phyloP scores from a whole-genome alignment of 2,113 vertebrate genomes.

The Urocitellus parryii region DNA sequence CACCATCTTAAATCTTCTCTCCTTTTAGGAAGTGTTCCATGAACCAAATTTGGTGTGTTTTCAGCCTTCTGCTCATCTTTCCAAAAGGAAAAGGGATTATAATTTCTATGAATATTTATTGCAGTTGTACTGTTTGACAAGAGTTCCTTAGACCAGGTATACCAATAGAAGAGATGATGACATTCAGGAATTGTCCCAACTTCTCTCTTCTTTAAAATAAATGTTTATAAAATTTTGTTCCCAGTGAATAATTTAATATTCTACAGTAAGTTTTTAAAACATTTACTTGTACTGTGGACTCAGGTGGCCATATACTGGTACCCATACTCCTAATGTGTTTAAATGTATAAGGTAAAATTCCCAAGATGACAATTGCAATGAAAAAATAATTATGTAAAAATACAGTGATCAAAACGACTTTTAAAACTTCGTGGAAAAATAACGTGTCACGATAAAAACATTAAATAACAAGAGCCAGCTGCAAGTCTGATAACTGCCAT shows the following conservation, averaged over 20 bases:
- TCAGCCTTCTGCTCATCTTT: not conserved
- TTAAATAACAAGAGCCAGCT: not conserved
- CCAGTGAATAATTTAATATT: not conserved
- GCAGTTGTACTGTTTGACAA: not conserved
- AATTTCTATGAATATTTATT: not conserved
- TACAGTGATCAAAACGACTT: not conserved
- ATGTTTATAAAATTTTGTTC: not conserved
- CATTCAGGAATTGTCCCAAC: not conserved
- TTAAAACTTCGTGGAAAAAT: not conserved
- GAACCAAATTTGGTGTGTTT: not conserved
- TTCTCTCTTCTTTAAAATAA: not conserved
- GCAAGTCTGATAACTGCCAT: not conserved
- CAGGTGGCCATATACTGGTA: not conserved
- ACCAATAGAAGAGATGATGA: not conserved
- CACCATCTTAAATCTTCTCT: not conserved
- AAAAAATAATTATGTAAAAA: not conserved
- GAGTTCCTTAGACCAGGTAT: not conserved
- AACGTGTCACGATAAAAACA: constrained; percentile 14
- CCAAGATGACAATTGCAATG: not conserved
- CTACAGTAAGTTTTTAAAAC: not conserved
- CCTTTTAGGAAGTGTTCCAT: not conserved
- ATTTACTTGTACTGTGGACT: not conserved
- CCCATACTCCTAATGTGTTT: not conserved
- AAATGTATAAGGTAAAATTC: constrained; percentile 29
- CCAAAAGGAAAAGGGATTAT: not conserved